These are phyloP conservation scores for Julus scandinavius DNA, from an alignment of 2,888 invertebrate genomes.

Conservation along the genomic window DNA sequence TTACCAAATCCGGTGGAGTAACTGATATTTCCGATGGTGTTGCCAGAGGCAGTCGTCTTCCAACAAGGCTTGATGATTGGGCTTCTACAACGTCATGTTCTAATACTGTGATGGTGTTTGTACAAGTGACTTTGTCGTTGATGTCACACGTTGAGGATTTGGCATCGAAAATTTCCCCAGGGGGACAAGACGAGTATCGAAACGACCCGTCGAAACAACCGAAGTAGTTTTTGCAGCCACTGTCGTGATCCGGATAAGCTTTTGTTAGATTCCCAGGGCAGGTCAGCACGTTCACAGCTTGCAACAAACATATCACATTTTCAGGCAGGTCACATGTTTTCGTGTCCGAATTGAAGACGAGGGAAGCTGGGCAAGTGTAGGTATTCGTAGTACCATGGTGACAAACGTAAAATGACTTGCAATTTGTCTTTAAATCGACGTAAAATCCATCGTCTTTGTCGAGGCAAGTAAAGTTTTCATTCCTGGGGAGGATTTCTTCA, in stretches of 20 bases:
- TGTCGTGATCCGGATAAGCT: constrained; percentile 57
- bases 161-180: constrained; percentile 57
- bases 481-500: neutral
- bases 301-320: constrained; percentile 58
- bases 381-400: constrained; percentile 57
- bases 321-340: constrained; percentile 59
- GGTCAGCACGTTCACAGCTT: constrained; percentile 54
- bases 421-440: constrained; percentile 59
- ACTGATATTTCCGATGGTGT: neutral
- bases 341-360: constrained; percentile 59
- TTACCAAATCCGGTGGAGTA: neutral
- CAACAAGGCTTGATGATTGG: constrained; percentile 18
- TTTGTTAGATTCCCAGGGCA: constrained; percentile 56
- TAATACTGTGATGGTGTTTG: neutral
- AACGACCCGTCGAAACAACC: constrained; percentile 57
- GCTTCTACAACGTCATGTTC: constrained; percentile 24
- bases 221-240: constrained; percentile 57
- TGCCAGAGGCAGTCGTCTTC: neutral
- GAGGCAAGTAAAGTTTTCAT: constrained; percentile 54
- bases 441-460: constrained; percentile 59
- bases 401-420: constrained; percentile 59
- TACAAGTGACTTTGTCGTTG: constrained; percentile 53
- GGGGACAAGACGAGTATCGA: constrained; percentile 56
- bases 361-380: constrained; percentile 59
- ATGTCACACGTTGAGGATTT: constrained; percentile 56